Conservation (phyloP, 2,797 vertebrate genomes). For the Microhierax caerulescens region DNA sequence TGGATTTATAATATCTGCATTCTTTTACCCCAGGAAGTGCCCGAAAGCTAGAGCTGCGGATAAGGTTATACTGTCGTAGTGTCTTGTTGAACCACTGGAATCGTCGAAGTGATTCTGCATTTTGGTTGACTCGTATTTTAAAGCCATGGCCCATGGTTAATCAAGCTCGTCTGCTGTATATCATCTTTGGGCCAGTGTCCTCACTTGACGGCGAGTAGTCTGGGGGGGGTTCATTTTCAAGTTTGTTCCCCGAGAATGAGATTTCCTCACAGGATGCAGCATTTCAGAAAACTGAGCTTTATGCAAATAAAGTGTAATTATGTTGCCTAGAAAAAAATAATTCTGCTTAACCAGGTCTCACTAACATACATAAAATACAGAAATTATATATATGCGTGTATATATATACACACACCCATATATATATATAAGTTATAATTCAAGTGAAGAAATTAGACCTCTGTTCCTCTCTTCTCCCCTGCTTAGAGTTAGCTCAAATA, state of each 20-base stretch:
- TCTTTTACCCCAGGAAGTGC: conserved; percentile 71
- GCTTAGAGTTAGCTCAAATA: not conserved
- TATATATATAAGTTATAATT: not conserved
- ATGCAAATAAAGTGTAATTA: not conserved
- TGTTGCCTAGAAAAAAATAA: not conserved
- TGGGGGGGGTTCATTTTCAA: not conserved
- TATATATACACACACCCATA: too few relatives aligned
- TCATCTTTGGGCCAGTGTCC: conserved; percentile 87
- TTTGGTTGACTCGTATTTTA: conserved; percentile 87
- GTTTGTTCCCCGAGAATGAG: not conserved
- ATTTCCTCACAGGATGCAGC: not conserved
- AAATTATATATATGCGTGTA: rapidly evolving
- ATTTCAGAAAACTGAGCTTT: not conserved
- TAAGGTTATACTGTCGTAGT: conserved; percentile 84
- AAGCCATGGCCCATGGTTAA: conserved; percentile 90
- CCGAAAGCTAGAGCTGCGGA: conserved; percentile 80
- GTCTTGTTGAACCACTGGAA: conserved; percentile 84
- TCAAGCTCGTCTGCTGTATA: conserved; percentile 88
- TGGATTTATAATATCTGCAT: not conserved
- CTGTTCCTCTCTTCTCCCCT: not conserved
- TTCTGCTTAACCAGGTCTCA: not conserved
- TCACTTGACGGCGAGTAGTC: conserved; percentile 77
- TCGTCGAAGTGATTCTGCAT: conserved; percentile 76
- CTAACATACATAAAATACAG: not conserved
- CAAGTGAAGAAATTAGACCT: not conserved